These are phyloP conservation scores for Danio jaintianensis DNA, from an alignment of 2,797 vertebrate species.

Conservation along the genomic window DNA sequence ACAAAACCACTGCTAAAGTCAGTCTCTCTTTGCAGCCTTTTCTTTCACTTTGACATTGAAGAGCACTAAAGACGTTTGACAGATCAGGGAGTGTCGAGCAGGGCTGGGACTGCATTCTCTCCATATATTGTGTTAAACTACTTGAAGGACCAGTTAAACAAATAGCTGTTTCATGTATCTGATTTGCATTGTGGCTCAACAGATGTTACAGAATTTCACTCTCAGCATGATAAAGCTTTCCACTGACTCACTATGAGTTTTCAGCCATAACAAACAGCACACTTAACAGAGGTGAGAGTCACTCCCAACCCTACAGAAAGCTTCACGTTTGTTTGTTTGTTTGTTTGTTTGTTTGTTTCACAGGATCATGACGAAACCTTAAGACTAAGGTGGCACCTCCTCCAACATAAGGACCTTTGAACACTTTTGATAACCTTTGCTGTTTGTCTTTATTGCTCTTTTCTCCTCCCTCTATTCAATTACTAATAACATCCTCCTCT, in stretches of 20 bases:
- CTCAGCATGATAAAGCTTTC: slow-evolving; percentile 27
- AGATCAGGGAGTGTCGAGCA: slow-evolving; percentile 10
- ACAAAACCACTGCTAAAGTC: no score
- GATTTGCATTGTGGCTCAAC: background rate
- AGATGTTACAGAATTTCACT: background rate
- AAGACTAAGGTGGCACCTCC: background rate
- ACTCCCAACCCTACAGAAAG: background rate
- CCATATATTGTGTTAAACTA: slow-evolving; percentile 14
- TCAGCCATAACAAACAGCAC: slow-evolving; percentile 18
- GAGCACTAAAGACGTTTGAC: slow-evolving; percentile 1
- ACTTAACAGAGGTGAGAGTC: background rate
- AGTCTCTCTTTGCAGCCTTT: background rate
- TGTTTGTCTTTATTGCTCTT: slow-evolving; percentile 33
- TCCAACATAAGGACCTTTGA: slow-evolving; percentile 30
- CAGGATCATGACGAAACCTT: slow-evolving; percentile 14
- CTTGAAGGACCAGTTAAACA: slow-evolving; percentile 49
- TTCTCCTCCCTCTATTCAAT: slow-evolving; percentile 38
- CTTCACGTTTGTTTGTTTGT: slow-evolving; percentile 18
- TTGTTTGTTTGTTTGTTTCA: slow-evolving; percentile 44
- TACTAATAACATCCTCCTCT: slow-evolving; percentile 16
- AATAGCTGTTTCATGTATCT: slow-evolving; percentile 33
- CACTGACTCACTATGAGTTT: background rate
- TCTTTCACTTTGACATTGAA: slow-evolving; percentile 1
- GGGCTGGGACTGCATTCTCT: slow-evolving; percentile 31
- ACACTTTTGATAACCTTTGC: slow-evolving; percentile 29